Evolutionary conservation across 2,797 vertebrate species (phyloP), one percentile per base, ranked within the genome.

Genomic region (Sebastes minor): DNA sequence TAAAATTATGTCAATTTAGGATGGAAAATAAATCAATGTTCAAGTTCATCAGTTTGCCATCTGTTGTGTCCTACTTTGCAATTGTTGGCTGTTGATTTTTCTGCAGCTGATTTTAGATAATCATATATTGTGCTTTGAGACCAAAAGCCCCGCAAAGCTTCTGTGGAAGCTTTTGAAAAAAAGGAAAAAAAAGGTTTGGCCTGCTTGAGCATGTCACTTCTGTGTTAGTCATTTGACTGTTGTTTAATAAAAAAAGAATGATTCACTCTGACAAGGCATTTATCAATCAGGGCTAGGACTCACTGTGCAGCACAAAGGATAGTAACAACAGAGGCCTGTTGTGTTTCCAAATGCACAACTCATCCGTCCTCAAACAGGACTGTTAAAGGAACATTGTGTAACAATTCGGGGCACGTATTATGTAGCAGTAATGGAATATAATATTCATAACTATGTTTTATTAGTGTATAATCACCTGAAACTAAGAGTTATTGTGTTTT

Each of bases 41-140:
- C 57, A 81, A 68, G 76, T 85, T 86, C 78, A 86, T 90, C 82
- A 79, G 84, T 86, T 89, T 86, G 71, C 88, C 88, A 90, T 90
- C 87, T 91, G 90, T 57, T 80, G 78, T 87, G 88, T 87, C 89
- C 84, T 82, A 91, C 53, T 91, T 92, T 84, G 23, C 23, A 14
- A 71, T 64, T 77, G 82, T 80, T 78, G 9, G 74, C 72, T 69
- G 74, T 53, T 68, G 62, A 81, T 60, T 66, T 62, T 62, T 33
- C 78, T 82, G 65, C 42, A 60, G 35, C 32, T 84, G 75, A 90
- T 80, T 81, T 63, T 30, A 72, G 49, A 82, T 72, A 53, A 87
- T 84, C 65, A 30, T n/a, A 84, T 64, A 67, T 57, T 14, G 13
- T 2, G 57, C 66, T 75, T 59, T 70, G 72, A 74, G 59, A 81